Conservation (phyloP, 1,140 invertebrate genomes). For the Melipona quadrifasciata region DNA sequence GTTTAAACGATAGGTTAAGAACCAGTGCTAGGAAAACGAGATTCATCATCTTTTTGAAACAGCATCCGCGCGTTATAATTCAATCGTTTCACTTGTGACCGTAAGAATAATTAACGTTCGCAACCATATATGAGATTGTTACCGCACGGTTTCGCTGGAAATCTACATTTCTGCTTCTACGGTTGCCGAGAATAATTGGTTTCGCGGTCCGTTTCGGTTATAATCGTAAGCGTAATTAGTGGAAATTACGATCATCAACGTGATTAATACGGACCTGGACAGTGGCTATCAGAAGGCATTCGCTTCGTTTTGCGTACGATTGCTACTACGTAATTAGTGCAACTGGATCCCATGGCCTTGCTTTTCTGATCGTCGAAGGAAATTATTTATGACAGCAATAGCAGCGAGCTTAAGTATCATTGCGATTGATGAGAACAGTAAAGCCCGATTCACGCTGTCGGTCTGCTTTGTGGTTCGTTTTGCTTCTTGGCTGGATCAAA, state of each 20-base stretch:
- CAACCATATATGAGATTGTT: not conserved
- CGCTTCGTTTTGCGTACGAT: not conserved
- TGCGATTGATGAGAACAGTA: not conserved
- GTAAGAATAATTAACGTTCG: not conserved
- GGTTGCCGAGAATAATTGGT: not conserved
- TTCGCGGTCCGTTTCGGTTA: not conserved
- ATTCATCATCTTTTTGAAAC: not conserved
- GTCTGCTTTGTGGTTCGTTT: no score
- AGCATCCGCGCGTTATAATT: not conserved
- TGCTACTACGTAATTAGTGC: not conserved
- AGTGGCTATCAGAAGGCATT: not conserved
- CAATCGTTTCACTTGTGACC: not conserved
- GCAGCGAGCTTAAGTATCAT: not conserved
- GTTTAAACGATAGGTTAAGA: not conserved
- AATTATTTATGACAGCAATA: not conserved
- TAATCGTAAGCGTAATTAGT: constrained; percentile 15
- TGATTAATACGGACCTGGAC: constrained; percentile 14
- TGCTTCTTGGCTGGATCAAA: no score
- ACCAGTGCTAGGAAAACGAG: not conserved
- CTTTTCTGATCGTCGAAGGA: not conserved
- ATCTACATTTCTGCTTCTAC: not conserved
- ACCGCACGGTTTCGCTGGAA: not conserved
- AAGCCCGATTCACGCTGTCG: no score
- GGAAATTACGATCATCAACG: not conserved
- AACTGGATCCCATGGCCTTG: not conserved